These are phyloP conservation scores for Drosophila repleta DNA, from an alignment of 1,140 invertebrate genomes.

Conservation along the genomic window DNA sequence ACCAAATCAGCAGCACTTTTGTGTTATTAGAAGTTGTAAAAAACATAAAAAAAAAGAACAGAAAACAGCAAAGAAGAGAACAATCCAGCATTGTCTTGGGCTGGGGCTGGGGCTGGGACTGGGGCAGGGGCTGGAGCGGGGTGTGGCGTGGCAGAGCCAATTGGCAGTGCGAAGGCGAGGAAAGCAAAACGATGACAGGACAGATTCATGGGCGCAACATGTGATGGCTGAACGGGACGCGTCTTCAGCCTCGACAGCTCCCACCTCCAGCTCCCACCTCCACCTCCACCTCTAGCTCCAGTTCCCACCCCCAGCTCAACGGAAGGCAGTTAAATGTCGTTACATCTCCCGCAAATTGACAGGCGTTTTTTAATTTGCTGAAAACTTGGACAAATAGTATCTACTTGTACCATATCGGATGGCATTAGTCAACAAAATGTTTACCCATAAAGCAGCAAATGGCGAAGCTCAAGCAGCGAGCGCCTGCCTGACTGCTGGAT, in stretches of 20 bases:
- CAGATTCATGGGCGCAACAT: constrained; percentile 64
- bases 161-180: constrained; percentile 18
- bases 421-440: constrained; percentile 18
- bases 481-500: too few relatives aligned
- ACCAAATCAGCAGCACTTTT: constrained; percentile 79
- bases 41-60: constrained; percentile 29
- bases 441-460: neutral
- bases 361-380: constrained; percentile 41
- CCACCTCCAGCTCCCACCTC: too few relatives aligned
- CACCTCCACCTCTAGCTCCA: neutral
- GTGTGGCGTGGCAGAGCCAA: constrained; percentile 27
- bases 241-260: neutral
- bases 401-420: constrained; percentile 19
- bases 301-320: neutral
- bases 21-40: constrained; percentile 77
- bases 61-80: constrained; percentile 22
- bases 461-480: too few relatives aligned
- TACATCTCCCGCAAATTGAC: constrained; percentile 35
- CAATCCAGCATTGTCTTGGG: constrained; percentile 18
- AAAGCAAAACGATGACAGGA: constrained; percentile 52
- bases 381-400: constrained; percentile 35
- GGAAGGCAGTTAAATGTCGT: constrained; percentile 31
- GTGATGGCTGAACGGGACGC: constrained; percentile 33
- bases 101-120: neutral
- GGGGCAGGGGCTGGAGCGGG: neutral